phyloP scores from a whole-genome alignment of 37 sponge, comb jelly and placozoan genomes.

The Lycopodina hypogea region DNA sequence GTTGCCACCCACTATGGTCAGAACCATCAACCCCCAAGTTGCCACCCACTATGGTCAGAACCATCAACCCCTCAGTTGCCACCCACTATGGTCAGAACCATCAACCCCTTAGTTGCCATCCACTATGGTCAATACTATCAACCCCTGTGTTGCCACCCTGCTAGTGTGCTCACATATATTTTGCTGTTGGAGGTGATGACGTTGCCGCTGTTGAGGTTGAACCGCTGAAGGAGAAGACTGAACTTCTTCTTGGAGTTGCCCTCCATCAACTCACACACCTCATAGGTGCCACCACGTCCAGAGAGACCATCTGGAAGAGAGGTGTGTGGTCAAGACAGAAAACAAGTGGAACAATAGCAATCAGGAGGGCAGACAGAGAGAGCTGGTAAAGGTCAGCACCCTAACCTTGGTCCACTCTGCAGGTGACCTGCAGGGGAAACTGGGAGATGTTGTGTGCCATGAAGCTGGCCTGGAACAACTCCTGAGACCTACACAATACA shows the following conservation, averaged over 20 bases:
- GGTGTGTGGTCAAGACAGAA: not conserved
- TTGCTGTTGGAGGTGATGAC: too few relatives aligned
- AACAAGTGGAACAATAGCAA: not conserved
- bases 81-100: too few relatives aligned
- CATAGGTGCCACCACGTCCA: not conserved
- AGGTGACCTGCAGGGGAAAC: constrained; percentile 5
- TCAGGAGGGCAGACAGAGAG: not conserved
- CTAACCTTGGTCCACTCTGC: constrained; percentile 38
- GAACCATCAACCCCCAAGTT: too few relatives aligned
- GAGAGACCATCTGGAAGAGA: not conserved
- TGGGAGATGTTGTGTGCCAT: constrained; percentile 20
- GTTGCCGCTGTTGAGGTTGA: not conserved
- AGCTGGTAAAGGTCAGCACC: not conserved
- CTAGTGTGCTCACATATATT: too few relatives aligned
- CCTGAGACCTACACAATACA: constrained; percentile 24
- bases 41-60: too few relatives aligned
- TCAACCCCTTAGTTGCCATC: too few relatives aligned
- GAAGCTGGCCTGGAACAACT: constrained; percentile 23
- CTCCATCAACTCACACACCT: not conserved
- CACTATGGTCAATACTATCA: too few relatives aligned
- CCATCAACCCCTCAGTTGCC: too few relatives aligned
- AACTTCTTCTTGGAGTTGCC: not conserved
- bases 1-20: too few relatives aligned
- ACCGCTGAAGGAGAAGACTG: constrained; percentile 13
- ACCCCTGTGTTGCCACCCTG: too few relatives aligned